Conservation (phyloP, 2,113 vertebrate genomes). For the Sapayoa aenigma region DNA sequence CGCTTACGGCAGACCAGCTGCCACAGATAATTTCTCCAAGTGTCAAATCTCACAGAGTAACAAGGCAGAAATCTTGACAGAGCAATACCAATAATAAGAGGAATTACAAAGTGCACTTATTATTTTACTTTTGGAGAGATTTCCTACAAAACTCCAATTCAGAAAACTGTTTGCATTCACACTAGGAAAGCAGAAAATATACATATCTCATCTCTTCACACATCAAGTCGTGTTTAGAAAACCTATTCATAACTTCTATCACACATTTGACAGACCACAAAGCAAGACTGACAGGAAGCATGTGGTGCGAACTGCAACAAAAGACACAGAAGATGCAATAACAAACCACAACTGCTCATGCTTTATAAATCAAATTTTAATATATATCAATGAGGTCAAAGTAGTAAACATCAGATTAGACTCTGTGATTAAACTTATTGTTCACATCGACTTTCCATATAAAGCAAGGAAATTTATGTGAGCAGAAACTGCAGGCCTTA, state of each 20-base stretch:
- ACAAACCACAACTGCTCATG: background rate
- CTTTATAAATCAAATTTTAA: background rate
- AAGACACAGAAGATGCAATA: constrained; percentile 8
- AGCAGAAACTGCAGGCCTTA: background rate
- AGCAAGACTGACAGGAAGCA: constrained; percentile 40
- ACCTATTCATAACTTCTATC: constrained; percentile 40
- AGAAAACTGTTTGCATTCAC: constrained; percentile 1
- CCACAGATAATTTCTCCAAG: background rate
- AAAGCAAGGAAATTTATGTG: constrained; percentile 4
- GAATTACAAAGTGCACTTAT: background rate
- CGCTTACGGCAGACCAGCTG: background rate
- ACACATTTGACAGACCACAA: constrained; percentile 51
- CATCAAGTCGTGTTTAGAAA: constrained; percentile 48
- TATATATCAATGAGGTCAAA: background rate
- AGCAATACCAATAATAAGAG: background rate
- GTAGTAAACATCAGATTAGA: background rate
- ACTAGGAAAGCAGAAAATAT: background rate
- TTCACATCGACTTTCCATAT: background rate
- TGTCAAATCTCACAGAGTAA: background rate
- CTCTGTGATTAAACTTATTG: background rate
- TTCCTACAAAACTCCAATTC: background rate
- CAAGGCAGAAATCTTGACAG: background rate
- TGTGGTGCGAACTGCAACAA: constrained; percentile 30
- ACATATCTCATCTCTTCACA: background rate
- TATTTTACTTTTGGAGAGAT: background rate